Conservation (phyloP, 2,797 vertebrate species). For the Cephalopachus bancanus region DNA sequence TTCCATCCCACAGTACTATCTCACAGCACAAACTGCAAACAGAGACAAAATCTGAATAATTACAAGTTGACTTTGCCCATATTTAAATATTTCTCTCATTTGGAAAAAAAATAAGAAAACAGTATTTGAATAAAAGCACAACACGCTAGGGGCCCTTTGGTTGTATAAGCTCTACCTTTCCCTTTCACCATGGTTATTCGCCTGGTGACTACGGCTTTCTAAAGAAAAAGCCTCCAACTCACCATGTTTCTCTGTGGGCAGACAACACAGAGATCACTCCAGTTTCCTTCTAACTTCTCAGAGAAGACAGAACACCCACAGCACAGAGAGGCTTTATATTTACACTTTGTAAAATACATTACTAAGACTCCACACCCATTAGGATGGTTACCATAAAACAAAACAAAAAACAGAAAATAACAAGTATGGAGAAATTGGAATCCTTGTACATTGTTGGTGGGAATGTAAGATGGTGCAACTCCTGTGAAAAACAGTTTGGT, state of each 20-base stretch:
- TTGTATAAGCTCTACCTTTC: neutral
- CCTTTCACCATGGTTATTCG: neutral
- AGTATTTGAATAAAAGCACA: neutral
- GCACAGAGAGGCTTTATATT: neutral
- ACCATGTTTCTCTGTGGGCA: neutral
- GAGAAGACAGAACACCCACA: neutral
- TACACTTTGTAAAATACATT: neutral
- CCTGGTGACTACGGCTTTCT: neutral
- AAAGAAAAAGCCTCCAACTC: neutral
- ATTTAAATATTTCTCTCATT: neutral
- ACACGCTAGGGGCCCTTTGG: neutral
- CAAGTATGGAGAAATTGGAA: neutral
- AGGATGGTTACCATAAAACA: too few relatives aligned
- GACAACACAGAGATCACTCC: neutral
- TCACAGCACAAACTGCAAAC: fast-evolving
- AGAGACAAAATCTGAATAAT: neutral
- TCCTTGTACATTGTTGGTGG: too few relatives aligned
- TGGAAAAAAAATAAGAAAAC: neutral
- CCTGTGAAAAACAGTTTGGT: neutral
- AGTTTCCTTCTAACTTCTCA: neutral
- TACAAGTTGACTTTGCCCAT: neutral
- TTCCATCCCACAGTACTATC: neutral
- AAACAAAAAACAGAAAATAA: neutral
- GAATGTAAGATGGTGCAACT: neutral
- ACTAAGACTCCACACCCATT: neutral